A percentile compares a stretch with the other conserved stretches of the same genome.
These are phyloP conservation scores for Pteruthius melanotis DNA, from an alignment of 2,113 vertebrate genomes.

Conservation along the genomic window DNA sequence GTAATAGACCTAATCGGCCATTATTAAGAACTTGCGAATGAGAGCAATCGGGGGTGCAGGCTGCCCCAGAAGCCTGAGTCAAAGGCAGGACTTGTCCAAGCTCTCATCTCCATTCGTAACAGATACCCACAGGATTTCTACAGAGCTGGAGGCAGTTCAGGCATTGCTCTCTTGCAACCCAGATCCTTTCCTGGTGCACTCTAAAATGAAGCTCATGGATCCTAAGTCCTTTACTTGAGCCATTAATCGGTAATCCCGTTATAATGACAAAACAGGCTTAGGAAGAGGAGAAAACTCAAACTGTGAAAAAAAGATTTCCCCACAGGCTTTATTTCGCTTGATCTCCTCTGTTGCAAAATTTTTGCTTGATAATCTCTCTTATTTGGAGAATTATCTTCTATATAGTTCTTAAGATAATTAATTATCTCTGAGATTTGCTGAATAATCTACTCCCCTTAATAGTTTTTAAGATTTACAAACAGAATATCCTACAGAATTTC, in stretches of 20 bases:
- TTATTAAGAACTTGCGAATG: rapidly evolving
- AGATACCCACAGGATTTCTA: background rate
- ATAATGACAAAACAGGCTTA: background rate
- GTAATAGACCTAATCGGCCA: background rate
- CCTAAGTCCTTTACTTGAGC: background rate
- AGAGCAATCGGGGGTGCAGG: background rate
- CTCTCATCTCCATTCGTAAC: rapidly evolving
- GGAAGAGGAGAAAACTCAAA: background rate
- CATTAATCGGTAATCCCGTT: background rate
- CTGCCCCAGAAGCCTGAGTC: background rate
- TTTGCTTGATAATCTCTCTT: background rate
- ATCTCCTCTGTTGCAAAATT: background rate
- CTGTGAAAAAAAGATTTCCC: background rate
- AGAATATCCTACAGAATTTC: background rate
- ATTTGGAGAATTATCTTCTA: background rate
- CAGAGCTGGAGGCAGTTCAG: background rate
- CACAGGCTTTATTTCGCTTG: background rate
- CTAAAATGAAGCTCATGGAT: background rate
- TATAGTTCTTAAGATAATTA: background rate
- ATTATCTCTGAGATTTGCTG: background rate
- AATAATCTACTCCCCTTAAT: background rate
- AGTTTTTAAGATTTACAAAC: background rate
- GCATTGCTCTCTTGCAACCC: background rate
- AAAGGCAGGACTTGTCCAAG: background rate
- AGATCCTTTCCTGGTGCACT: background rate